Evolutionary conservation across 2,113 vertebrate genomes (phyloP), one percentile per base, ranked within the genome.

Genomic region (Hiodon alosoides): DNA sequence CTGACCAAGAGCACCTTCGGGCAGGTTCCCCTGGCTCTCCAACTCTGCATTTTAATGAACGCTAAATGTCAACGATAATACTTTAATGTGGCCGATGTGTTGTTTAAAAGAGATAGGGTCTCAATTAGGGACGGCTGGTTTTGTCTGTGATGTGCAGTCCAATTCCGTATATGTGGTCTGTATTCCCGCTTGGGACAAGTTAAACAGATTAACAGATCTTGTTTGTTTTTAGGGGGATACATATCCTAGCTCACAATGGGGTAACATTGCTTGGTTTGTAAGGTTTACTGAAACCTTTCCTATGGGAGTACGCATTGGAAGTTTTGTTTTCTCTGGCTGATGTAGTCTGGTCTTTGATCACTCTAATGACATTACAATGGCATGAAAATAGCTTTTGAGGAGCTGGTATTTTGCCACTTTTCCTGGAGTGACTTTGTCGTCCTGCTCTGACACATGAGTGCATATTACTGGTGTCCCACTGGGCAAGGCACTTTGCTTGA

Each of bases 41-140:
- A 48, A 14, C 55, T 69, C 31, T 64, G 82, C 80, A 86, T 85
- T 80, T 81, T 79, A 83, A 90, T 89, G 83, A 87, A 82, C 78
- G 6, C 58, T 13, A 80, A 85, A 87, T 82, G 82, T 81, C 83
- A 81, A 77, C 72, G 73, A 75, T 61, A 68, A 76, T 72, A 55
- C 61, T 75, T 76, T 59, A 75, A 72, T 47, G 71, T 60, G 80
- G 31, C 65, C 69, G 3, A 58, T 79, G 81, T 64, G 59, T 74
- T 72, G 75, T 69, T 76, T 74, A 31, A 71, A 66, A 68, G 74
- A 69, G 54, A 66, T 66, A 64, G 59, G 74, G 66, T 76, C 80
- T 85, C 76, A 72, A 76, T 82, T 86, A 86, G 80, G 79, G 81
- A 80, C 79, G 74, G 76, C 74, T 73, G 73, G 78, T 65, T 62